Base-by-base conservation (phyloP, 2,113 vertebrate species). In the Sula dactylatra region DNA sequence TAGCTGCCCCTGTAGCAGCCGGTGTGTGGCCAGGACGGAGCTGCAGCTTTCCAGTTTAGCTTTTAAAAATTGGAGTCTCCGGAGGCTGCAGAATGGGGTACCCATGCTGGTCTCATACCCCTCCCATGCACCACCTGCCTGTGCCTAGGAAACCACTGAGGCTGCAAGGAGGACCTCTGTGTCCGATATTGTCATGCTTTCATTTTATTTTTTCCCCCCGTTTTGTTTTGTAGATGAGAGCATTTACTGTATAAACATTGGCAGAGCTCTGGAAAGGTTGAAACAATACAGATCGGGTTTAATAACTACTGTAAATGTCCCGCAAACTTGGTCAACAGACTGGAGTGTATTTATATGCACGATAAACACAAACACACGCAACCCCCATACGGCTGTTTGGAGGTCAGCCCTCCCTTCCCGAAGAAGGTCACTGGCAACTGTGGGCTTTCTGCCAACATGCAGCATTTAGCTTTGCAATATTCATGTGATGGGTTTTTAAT, bases 241-340 rank as follows among this genome's bases (percentile, higher is more conserved):
- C 45, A 38, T 91, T 94, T 90, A 64, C 78, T 81, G 71, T 77
- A 88, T 64, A 97, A 97, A 96, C 94, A 94, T 34, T 93, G 59
- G 55, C 82, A 59, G 93, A 80, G 67, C 86, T 86, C 79, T 80
- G 71, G 71, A 96, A 96, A 97, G 97, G 93, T 96, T 97, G 95
- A 96, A 97, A 97, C 82, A 91, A 96, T 95, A 95, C 84, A 96
- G 93, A 77, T 94, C 20, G 17, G 86, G 89, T 96, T 95, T 97
- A 97, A 97, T 96, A 97, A 95, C 84, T 95, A 93, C 94, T 90
- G 97, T 95, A 97, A 96, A 97, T 96, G 97, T 97, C 95, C 96
- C 6, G 0, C 93, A 88, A 95, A 96, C 82, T 97, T 82, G 89
- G 95, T 97, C 95, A 95, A 96, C 96, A 97, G 87, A 95, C 8